Base-by-base conservation (phyloP, 2,888 invertebrate genomes). In the Tenthredo notha region DNA sequence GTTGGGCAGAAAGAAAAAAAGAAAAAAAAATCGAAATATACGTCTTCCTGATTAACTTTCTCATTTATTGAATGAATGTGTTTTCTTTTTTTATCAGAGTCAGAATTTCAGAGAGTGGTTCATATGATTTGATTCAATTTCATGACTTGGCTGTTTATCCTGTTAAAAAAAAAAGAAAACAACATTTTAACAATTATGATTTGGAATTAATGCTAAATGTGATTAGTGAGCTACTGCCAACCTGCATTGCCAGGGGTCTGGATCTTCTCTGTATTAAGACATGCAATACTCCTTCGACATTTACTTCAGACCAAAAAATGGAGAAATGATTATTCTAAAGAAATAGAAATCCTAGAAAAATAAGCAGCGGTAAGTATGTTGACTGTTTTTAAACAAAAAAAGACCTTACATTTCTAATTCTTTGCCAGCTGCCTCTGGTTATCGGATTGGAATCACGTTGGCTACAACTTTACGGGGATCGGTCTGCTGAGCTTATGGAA, bases 391-490 rank as follows among this genome's bases (percentile, higher is more conserved):
- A 67, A 67, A 29, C 7, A 9, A 25, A 5, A 61, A 54, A n/a
- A 21, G 10, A 58, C n/a, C 47, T 82, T 29, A 85, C n/a, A 58
- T 40, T 15, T 40, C 33, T 7, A 86, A 89, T 90, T 88, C 89
- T 90, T 90, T 91, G 89, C 91, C 93, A 96, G 96, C 95, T 96
- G 93, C 96, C 96, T 58, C 92, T 95, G 86, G 96, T 99, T 90
- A 95, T 96, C 87, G 96, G 96, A 86, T 93, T 99, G 91, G 99
- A 99, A 93, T 96, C 96, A 87, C 96, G 97, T 29, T 96, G 98
- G 91, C 92, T 97, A 90, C 95, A 95, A 87, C 92, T 98, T 87
- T 96, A 97, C 91, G 95, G 96, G 0, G 95, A 96, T 85, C 96
- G 97, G 89, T 95, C 97, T 58, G 95, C 95, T 86, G 97, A 97